These are phyloP conservation scores for Schizopygopsis malacanthus DNA, from an alignment of 2,797 vertebrate species.

Conservation along the genomic window DNA sequence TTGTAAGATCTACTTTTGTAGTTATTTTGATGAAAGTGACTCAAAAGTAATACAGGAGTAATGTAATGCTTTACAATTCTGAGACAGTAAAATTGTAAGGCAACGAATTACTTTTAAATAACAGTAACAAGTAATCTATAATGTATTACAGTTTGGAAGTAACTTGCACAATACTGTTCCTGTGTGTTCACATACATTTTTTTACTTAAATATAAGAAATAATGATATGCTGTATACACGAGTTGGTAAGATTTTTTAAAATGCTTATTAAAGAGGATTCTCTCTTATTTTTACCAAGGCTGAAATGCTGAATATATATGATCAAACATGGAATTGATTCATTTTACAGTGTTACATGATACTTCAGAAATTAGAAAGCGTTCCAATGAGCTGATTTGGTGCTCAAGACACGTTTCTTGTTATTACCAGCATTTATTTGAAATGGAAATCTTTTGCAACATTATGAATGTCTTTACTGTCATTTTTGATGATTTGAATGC, in stretches of 20 bases:
- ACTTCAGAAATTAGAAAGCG: slow-evolving; percentile 3
- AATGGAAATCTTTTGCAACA: neutral
- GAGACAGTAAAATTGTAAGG: too few relatives aligned
- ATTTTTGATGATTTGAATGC: neutral
- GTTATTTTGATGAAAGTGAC: too few relatives aligned
- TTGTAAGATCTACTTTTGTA: too few relatives aligned
- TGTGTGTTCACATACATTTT: neutral
- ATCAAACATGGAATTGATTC: neutral
- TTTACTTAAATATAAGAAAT: neutral
- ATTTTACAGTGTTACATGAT: too few relatives aligned
- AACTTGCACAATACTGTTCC: too few relatives aligned
- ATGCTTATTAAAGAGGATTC: neutral
- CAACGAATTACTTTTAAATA: too few relatives aligned
- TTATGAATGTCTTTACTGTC: neutral
- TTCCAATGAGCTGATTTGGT: neutral
- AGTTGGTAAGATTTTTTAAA: neutral
- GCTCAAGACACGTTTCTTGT: neutral
- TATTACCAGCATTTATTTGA: neutral
- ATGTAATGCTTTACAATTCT: too few relatives aligned
- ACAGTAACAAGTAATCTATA: too few relatives aligned
- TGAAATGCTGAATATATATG: neutral
- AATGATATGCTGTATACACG: neutral
- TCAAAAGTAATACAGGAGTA: too few relatives aligned
- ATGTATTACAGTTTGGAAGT: too few relatives aligned
- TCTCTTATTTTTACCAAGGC: neutral